phyloP scores from a whole-genome alignment of 2,113 vertebrate species.

The Engraulis encrasicolus region DNA sequence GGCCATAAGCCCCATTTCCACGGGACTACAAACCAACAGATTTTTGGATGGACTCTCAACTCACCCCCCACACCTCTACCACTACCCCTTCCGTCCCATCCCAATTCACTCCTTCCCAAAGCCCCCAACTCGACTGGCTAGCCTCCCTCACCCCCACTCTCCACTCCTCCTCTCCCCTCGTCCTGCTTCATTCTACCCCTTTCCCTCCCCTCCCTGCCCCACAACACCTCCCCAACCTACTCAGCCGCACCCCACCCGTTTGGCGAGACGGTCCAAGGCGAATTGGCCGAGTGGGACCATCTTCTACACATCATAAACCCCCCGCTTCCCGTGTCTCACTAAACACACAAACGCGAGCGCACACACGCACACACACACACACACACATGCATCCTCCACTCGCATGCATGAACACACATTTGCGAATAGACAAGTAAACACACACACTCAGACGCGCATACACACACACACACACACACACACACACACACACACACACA shows the following conservation, averaged over 20 bases:
- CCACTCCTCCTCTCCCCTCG: too few species aligned
- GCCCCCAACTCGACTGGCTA: neutral
- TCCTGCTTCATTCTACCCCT: too few species aligned
- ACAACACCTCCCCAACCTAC: too few species aligned
- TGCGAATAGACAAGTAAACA: conserved; percentile 17
- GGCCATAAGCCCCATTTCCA: conserved; percentile 59
- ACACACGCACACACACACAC: neutral
- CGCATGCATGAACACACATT: too few species aligned
- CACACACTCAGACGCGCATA: neutral
- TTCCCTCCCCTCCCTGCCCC: too few species aligned
- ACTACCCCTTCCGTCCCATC: conserved; percentile 34
- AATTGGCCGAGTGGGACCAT: conserved; percentile 62
- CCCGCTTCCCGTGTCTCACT: conserved; percentile 2
- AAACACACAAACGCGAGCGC: conserved; percentile 32
- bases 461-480: conserved; percentile 32
- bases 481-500: neutral
- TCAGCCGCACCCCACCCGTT: conserved; percentile 22
- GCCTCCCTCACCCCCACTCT: neutral
- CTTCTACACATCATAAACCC: conserved; percentile 47
- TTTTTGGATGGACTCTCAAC: conserved; percentile 60
- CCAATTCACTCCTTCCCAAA: conserved; percentile 35
- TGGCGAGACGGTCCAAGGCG: conserved; percentile 57
- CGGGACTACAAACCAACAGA: conserved; percentile 58
- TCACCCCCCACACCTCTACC: neutral
- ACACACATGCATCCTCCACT: too few species aligned